phyloP scores from a whole-genome alignment of 2,113 vertebrate species.

The Sapajus apella region DNA sequence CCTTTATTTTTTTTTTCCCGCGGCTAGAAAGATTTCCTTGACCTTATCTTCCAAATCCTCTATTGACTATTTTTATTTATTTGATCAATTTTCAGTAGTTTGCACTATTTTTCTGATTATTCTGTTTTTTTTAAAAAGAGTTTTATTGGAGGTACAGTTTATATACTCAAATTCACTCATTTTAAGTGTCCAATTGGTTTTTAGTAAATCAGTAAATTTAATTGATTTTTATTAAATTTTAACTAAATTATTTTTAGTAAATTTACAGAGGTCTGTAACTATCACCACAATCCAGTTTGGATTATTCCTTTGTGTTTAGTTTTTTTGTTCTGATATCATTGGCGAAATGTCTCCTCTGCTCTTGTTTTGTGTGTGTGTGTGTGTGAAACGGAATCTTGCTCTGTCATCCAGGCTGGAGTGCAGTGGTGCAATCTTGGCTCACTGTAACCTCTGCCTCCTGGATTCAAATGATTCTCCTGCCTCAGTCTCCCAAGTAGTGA shows the following conservation, averaged over 20 bases:
- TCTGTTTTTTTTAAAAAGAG: neutral
- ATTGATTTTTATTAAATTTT: no score
- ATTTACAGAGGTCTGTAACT: neutral
- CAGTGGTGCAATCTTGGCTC: no score
- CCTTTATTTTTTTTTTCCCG: neutral
- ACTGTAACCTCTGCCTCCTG: no score
- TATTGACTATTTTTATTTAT: conserved; percentile 9
- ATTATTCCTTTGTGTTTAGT: neutral
- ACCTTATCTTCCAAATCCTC: neutral
- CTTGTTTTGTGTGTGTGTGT: no score
- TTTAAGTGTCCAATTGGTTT: neutral
- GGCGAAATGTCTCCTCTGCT: neutral
- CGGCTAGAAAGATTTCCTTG: neutral
- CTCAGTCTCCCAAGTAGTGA: no score
- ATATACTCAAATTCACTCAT: neutral
- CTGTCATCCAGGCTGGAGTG: no score
- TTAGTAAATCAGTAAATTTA: neutral
- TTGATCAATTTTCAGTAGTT: neutral
- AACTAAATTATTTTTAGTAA: neutral
- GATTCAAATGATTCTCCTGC: no score
- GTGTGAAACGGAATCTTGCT: no score
- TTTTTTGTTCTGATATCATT: neutral
- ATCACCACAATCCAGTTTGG: neutral
- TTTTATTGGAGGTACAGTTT: neutral
- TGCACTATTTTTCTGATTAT: neutral